Base-by-base conservation (phyloP, 2,797 vertebrate genomes). In the Cichlasoma orientale region DNA sequence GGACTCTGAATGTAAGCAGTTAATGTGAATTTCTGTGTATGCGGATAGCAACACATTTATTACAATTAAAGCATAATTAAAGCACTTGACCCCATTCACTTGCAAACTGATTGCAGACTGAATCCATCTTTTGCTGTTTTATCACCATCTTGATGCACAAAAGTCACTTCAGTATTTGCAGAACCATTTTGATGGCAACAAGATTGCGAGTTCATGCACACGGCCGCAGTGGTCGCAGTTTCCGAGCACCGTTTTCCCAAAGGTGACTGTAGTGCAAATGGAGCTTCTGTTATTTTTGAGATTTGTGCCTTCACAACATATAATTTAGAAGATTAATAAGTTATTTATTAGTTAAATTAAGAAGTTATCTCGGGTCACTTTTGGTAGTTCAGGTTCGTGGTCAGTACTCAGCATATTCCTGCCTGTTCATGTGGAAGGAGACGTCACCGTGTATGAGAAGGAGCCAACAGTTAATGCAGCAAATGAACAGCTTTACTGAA, bases 401-500 rank as follows among this genome's bases (percentile, higher is more conserved):
- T 2, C 4, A 2, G 9, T 21, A 53, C 9, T 21, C 57, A 58
- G 31, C 7, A 59, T 21, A 59, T 21, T 21, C 31, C 11, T 59
- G 57, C 19, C 31, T 59, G 2, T 36, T 36, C 31, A 21, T 36
- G 57, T 59, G 57, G 11, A 59, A 36, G 36, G 19, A 59, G 31
- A 59, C 31, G 59, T 2, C 25, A 27, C 25, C 25, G 25, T 27
- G 41, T 18, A 9, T 29, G 66, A 63, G 41, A 57, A 70, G 66
- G 47, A 57, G 19, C 31, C 33, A 44, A 21, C 16, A 44, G 31
- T 78, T 84, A 82, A 84, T 86, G 83, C 80, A 82, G 81, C 82
- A 78, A 75, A 87, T 58, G 44, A 79, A 56, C 36, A 44, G 33
- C 58, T 69, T 74, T 7, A 50, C 33, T 21, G 23, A 81, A 73